Percentiles rank a stretch among this genome's conserved stretches.
Conservation (phyloP, 2,888 invertebrate species). For the Lymantria dispar region DNA sequence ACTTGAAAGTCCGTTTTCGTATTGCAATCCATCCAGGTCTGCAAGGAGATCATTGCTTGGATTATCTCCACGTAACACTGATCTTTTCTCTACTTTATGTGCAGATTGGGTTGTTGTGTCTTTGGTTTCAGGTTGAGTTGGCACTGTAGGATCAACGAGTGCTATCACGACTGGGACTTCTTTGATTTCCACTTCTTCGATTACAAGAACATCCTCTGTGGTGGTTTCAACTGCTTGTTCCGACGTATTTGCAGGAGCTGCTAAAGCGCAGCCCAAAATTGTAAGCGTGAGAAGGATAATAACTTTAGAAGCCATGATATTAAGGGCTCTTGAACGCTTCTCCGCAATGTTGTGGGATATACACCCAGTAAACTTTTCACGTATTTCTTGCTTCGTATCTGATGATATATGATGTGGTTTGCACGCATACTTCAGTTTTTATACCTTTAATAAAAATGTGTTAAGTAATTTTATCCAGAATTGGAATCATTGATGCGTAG, state of each 20-base stretch:
- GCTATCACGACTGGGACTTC: conserved; percentile 53
- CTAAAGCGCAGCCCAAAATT: conserved; percentile 41
- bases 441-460: conserved; percentile 60
- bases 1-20: conserved; percentile 52
- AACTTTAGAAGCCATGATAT: conserved; percentile 58
- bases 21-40: conserved; percentile 55
- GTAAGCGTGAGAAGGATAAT: conserved; percentile 56
- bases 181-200: conserved; percentile 54
- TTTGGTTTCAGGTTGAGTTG: conserved; percentile 31
- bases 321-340: conserved; percentile 53
- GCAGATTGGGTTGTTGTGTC: conserved; percentile 21
- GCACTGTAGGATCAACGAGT: conserved; percentile 36
- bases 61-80: conserved; percentile 58
- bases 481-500: conserved; percentile 67
- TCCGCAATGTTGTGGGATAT: conserved; percentile 43
- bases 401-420: conserved; percentile 18
- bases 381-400: conserved; percentile 28
- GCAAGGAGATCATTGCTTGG: conserved; percentile 62
- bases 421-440: conserved; percentile 48
- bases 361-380: conserved; percentile 43
- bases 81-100: conserved; percentile 62
- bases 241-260: conserved; percentile 48
- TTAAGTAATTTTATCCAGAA: conserved; percentile 64
- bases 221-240: conserved; percentile 37
- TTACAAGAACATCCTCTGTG: conserved; percentile 38